Percentiles rank a stretch among this genome's conserved stretches.
These are phyloP conservation scores for Chaetophractus vellerosus DNA, from an alignment of 2,797 vertebrate genomes.

Conservation along the genomic window DNA sequence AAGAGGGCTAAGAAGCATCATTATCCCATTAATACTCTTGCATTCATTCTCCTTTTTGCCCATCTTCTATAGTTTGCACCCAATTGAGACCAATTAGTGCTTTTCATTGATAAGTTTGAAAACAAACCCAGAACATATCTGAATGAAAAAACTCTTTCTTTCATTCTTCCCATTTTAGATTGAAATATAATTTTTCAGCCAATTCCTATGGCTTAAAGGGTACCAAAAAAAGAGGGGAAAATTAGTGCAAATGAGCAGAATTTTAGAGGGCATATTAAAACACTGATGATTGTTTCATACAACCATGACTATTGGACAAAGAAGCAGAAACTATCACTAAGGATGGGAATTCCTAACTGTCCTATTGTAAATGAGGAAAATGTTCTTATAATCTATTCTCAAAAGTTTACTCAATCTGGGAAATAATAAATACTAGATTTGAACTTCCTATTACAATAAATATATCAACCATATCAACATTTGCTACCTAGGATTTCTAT, in stretches of 20 bases:
- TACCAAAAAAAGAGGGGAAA: not conserved
- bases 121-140: accelerated
- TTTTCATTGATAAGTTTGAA: not conserved
- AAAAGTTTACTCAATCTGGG: not conserved
- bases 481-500: not conserved
- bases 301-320: not conserved
- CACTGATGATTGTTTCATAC: not conserved
- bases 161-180: not conserved
- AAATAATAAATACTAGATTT: conserved; percentile 2
- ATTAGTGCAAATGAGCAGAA: not conserved
- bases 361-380: not conserved
- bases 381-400: not conserved
- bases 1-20: not conserved
- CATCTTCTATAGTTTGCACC: not conserved
- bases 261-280: not conserved
- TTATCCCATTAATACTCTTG: not conserved
- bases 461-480: not conserved
- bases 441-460: not conserved
- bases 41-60: not conserved
- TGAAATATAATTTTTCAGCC: not conserved
- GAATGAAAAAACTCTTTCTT: not conserved
- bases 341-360: not conserved
- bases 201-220: not conserved
- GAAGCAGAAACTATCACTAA: not conserved
- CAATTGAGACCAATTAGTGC: not conserved